These are phyloP conservation scores for Numida meleagris DNA, from an alignment of 2,113 vertebrate genomes.

Conservation along the genomic window DNA sequence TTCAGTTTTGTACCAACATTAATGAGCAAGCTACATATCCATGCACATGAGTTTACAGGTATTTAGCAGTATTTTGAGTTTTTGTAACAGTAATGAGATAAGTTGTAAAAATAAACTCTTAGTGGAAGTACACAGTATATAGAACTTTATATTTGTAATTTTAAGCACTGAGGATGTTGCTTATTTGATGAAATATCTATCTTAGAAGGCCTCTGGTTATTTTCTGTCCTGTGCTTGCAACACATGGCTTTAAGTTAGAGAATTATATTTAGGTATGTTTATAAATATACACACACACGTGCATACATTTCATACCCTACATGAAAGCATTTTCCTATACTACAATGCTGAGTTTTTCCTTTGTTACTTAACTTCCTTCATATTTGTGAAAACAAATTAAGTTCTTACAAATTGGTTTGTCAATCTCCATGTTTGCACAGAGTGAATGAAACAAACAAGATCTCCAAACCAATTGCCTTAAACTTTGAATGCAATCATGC, in stretches of 20 bases:
- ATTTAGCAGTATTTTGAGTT: neutral
- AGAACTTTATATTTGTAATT: neutral
- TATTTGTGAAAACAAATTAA: slow-evolving; percentile 71
- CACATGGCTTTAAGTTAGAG: neutral
- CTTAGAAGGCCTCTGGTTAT: neutral
- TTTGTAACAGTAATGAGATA: neutral
- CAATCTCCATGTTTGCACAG: slow-evolving; percentile 63
- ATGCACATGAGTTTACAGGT: neutral
- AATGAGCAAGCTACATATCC: neutral
- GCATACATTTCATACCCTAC: neutral
- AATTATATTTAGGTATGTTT: neutral
- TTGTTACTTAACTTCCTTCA: slow-evolving; percentile 45
- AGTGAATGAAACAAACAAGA: slow-evolving; percentile 65
- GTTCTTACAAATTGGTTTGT: slow-evolving; percentile 64
- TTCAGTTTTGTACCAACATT: neutral
- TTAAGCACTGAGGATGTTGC: neutral
- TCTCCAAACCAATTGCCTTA: slow-evolving; percentile 68
- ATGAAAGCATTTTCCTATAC: neutral
- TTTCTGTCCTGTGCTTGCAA: neutral
- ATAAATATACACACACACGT: neutral
- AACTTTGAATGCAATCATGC: slow-evolving; percentile 66
- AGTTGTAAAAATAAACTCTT: neutral
- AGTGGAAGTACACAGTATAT: neutral
- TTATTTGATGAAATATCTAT: neutral
- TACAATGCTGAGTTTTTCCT: neutral